phyloP scores from a whole-genome alignment of 2,888 invertebrate species.

The Agonopterix alstromeriana region DNA sequence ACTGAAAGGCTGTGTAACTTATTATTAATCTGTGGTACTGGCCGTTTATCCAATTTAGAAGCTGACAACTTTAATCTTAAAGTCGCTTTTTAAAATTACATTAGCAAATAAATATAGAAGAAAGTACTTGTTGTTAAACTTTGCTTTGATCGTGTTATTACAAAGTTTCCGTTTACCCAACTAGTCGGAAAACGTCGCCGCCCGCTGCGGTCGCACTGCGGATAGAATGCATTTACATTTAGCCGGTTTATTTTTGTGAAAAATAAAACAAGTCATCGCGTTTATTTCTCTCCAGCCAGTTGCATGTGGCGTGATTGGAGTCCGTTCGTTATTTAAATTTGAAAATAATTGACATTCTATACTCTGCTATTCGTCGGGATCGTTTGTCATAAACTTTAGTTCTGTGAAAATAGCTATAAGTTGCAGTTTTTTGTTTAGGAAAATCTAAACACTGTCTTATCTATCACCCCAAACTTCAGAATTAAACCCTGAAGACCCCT shows the following conservation, averaged over 20 bases:
- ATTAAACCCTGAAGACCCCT: no score
- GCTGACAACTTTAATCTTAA: no score
- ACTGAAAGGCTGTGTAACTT: no score
- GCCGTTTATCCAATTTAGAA: not conserved
- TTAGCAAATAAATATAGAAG: no score
- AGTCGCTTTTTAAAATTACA: no score
- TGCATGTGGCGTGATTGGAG: not conserved
- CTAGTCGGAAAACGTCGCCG: not conserved
- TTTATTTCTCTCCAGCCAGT: conserved; percentile 3
- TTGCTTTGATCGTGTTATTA: not conserved
- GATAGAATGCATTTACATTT: conserved; percentile 7
- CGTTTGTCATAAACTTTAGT: no score
- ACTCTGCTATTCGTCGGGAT: not conserved
- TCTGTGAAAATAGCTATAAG: no score
- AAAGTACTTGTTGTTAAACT: not conserved
- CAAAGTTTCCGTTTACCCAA: not conserved
- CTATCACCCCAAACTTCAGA: no score
- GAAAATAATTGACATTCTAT: not conserved
- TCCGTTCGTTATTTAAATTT: not conserved
- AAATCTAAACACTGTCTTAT: no score
- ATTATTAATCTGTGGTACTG: no score
- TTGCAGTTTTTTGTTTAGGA: no score
- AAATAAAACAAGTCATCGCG: not conserved
- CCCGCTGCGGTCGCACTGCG: conserved; percentile 4
- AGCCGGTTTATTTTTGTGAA: conserved; percentile 3